A percentile compares a stretch with the other conserved stretches of the same genome.
These are phyloP conservation scores for Trematocara variabile DNA, from an alignment of 2,113 vertebrate species.

Conservation along the genomic window DNA sequence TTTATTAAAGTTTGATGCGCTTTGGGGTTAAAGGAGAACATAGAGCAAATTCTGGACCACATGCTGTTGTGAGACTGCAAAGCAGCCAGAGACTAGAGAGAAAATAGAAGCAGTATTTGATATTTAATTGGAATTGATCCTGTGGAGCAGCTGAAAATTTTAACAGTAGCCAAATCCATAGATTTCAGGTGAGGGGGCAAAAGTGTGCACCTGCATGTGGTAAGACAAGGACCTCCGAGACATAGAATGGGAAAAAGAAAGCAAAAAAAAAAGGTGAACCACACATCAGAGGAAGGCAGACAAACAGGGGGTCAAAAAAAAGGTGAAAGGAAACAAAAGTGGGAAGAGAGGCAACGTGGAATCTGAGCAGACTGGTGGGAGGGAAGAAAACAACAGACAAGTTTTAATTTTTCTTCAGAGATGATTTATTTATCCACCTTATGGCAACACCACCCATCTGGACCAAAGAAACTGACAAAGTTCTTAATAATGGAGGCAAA, in stretches of 20 bases:
- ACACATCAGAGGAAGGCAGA: conserved; percentile 13
- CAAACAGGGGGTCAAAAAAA: neutral
- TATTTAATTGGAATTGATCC: conserved; percentile 69
- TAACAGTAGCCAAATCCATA: conserved; percentile 46
- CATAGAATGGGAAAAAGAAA: neutral
- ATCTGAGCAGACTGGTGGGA: neutral
- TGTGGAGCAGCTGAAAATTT: conserved; percentile 33
- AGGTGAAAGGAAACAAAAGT: conserved; percentile 1
- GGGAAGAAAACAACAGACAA: conserved; percentile 18
- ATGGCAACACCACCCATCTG: conserved; percentile 53
- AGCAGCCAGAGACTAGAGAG: neutral
- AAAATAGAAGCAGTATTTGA: conserved; percentile 49
- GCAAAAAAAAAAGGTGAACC: neutral
- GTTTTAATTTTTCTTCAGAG: conserved; percentile 67
- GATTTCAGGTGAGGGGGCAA: neutral
- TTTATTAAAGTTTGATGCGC: neutral
- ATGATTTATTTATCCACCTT: conserved; percentile 70
- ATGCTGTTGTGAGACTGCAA: conserved; percentile 8
- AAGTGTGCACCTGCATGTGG: neutral
- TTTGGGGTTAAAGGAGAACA: neutral
- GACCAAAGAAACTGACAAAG: conserved; percentile 31
- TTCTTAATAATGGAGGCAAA: conserved; percentile 19
- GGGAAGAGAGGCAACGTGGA: neutral
- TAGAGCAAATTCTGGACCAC: conserved; percentile 3
- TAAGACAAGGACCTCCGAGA: neutral